Base-by-base conservation (phyloP, 2,797 vertebrate species). In the Petrocephalus schoutedeni region DNA sequence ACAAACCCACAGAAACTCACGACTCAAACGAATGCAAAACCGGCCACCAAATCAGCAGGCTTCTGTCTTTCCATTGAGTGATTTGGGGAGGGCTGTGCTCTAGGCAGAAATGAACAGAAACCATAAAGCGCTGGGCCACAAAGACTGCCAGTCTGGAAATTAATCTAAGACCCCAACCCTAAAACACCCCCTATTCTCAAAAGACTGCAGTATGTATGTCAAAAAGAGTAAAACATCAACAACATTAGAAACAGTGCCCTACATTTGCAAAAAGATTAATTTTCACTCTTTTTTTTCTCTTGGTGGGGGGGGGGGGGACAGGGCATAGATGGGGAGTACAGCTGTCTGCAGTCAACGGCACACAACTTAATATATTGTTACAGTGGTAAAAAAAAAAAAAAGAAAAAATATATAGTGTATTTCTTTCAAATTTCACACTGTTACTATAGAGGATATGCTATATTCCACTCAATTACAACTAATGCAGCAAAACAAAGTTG, bases 351-450 rank as follows among this genome's bases (percentile, higher is more conserved):
- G 94, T 95, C 94, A 93, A 95, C 53, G 94, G 93, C 94, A 95
- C 94, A 95, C 95, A 95, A 96, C 93, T 95, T 96, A 96, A 95
- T 95, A 95, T 94, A 94, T 95, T 95, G 95, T 93, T 95, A 96
- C 95, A 95, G 95, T 95, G 95, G 94, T 95, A 95, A 94, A 96
- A 96, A 96, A 49, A 96, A 96, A 95, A 95, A 94, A 94, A 95
- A 95, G 95, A 95, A 80, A 87, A 80, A 88, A 45, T 95, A 92
- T 94, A 93, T 93, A 91, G 89, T 90, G 88, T 94, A 93, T 89
- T 95, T 94, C 89, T 92, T 93, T 93, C 93, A 90, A 91, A 92
- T 93, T 95, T 95, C 92, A 95, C 94, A 95, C 93, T 93, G 90
- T 95, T 95, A 95, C 95, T 95, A 95, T 93, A 95, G 54, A 95